Evolutionary conservation across 2,888 invertebrate genomes (phyloP).

Genomic region (Pandemis corylana): DNA sequence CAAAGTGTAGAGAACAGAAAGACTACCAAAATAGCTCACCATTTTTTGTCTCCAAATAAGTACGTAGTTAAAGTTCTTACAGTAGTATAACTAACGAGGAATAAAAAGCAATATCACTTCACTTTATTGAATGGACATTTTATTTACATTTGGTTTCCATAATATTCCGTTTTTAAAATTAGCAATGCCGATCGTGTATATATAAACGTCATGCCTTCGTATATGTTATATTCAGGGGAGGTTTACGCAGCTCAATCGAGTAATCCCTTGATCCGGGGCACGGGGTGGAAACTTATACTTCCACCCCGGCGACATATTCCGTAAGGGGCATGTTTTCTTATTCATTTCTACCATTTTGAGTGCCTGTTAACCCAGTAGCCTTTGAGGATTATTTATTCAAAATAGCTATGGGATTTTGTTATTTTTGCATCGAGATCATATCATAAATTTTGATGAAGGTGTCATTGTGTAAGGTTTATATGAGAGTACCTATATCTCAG

Average conservation of each 20-base stretch:
- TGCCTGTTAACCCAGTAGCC: constrained; percentile 22
- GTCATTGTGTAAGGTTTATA: not conserved
- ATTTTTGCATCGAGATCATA: constrained; percentile 7
- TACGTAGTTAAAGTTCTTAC: too few relatives aligned
- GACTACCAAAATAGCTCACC: too few relatives aligned
- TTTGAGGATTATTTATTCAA: constrained; percentile 35
- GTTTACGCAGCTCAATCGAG: constrained; percentile 49
- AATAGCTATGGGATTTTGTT: constrained; percentile 29
- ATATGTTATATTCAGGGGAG: constrained; percentile 22
- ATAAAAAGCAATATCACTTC: too few relatives aligned
- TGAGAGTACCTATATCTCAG: not conserved
- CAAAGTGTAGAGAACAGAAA: too few relatives aligned
- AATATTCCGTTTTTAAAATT: constrained; percentile 6
- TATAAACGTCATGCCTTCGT: not conserved
- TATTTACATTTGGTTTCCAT: not conserved
- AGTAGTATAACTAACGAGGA: too few relatives aligned
- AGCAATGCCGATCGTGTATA: not conserved
- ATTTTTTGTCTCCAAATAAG: too few relatives aligned
- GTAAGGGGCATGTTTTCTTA: constrained; percentile 21
- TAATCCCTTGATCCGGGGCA: constrained; percentile 53
- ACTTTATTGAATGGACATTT: too few relatives aligned
- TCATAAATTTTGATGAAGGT: not conserved
- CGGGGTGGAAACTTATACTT: constrained; percentile 53
- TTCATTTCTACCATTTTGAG: constrained; percentile 24
- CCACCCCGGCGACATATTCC: constrained; percentile 45